phyloP scores from a whole-genome alignment of 2,113 vertebrate species.

The Trogon melanurus region DNA sequence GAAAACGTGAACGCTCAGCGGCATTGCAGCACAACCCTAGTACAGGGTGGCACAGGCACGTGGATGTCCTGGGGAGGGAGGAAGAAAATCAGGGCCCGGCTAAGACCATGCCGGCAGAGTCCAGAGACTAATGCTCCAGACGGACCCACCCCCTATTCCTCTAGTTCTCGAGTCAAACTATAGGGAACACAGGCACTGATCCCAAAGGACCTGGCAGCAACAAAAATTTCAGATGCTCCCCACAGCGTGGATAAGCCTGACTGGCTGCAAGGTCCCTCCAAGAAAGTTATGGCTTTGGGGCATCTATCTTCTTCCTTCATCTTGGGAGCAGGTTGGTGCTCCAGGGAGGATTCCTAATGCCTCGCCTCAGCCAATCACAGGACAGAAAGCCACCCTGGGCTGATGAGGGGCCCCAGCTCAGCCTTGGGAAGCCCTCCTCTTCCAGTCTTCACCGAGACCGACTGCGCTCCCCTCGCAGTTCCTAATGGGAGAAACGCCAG shows the following conservation, averaged over 20 bases:
- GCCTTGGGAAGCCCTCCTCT: background rate
- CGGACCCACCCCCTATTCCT: background rate
- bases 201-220: background rate
- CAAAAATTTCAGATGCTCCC: background rate
- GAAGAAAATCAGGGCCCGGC: fast-evolving
- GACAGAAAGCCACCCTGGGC: background rate
- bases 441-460: background rate
- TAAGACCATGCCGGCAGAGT: background rate
- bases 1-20: background rate
- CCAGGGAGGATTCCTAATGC: background rate
- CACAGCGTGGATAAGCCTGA: background rate
- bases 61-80: background rate
- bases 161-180: background rate
- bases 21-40: background rate
- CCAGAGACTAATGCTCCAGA: background rate
- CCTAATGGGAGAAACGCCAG: background rate
- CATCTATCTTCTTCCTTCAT: background rate
- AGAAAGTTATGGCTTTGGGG: fast-evolving
- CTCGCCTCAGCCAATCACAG: background rate
- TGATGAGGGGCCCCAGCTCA: background rate
- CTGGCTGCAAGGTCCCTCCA: background rate
- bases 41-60: fast-evolving
- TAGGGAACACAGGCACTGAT: background rate
- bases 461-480: background rate
- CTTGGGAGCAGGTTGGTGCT: background rate